Percentiles rank a stretch among this genome's conserved stretches.
These are phyloP conservation scores for Calycopis cecrops DNA, from an alignment of 1,140 invertebrate species.

Conservation along the genomic window DNA sequence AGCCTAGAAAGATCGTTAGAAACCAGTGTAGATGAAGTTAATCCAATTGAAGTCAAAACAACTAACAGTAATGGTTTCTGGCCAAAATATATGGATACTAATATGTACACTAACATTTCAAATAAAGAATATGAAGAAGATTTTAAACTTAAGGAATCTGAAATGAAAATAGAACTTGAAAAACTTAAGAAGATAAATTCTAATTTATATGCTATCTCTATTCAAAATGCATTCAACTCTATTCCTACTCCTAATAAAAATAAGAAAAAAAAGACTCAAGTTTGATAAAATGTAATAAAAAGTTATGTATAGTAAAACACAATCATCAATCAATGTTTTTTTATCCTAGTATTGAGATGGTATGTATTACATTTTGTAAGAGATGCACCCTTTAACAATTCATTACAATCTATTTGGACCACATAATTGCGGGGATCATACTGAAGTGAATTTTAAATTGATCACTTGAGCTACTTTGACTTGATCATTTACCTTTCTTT, in stretches of 20 bases:
- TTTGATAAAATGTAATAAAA: constrained; percentile 22
- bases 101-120: constrained; percentile 16
- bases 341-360: no score
- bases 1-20: constrained; percentile 55
- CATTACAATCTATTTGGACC: no score
- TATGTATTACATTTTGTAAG: no score
- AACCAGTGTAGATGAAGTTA: constrained; percentile 45
- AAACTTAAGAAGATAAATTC: constrained; percentile 54
- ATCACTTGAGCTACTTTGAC: no score
- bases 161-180: constrained; percentile 42
- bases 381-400: no score
- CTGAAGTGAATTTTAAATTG: no score
- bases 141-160: constrained; percentile 34
- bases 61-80: constrained; percentile 55
- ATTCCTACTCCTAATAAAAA: constrained; percentile 27
- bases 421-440: no score
- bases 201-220: constrained; percentile 48
- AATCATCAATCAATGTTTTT: no score
- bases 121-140: constrained; percentile 35
- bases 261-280: constrained; percentile 44
- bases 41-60: constrained; percentile 49
- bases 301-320: no score
- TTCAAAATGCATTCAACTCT: constrained; percentile 45
- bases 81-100: constrained; percentile 29
- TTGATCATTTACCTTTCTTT: no score